phyloP scores from a whole-genome alignment of 2,797 vertebrate species.

The Lateolabrax maculatus region DNA sequence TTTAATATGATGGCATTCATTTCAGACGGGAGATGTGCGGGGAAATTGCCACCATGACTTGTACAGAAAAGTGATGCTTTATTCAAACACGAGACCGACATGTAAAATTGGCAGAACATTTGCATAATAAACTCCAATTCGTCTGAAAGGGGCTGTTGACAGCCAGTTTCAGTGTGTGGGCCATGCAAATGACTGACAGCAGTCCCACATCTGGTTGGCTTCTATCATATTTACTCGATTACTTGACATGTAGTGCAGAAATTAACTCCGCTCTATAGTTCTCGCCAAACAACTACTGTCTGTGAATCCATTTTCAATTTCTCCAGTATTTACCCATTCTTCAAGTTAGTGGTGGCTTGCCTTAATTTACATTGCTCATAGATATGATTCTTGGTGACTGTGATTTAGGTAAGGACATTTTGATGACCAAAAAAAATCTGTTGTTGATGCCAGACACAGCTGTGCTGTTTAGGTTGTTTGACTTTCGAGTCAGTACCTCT shows the following conservation, averaged over 20 bases:
- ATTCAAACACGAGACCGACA: neutral
- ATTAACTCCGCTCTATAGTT: neutral
- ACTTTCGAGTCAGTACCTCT: neutral
- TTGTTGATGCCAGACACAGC: neutral
- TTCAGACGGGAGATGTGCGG: neutral
- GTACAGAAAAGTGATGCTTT: neutral
- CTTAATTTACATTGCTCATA: neutral
- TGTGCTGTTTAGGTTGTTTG: neutral
- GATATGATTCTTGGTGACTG: neutral
- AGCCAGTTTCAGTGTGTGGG: constrained; percentile 2
- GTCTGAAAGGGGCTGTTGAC: constrained; percentile 1
- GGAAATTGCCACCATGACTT: neutral
- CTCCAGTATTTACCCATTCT: neutral
- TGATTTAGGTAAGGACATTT: neutral
- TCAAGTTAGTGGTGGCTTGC: neutral
- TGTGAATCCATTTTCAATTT: neutral
- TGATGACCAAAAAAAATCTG: neutral
- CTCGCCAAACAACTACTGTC: neutral
- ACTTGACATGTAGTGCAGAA: neutral
- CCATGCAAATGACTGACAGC: constrained; percentile 29
- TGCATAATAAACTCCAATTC: constrained; percentile 24
- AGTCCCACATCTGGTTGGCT: constrained; percentile 1
- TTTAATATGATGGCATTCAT: neutral
- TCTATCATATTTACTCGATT: constrained; percentile 12
- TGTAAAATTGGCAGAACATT: constrained; percentile 19